Evolutionary conservation across 2,797 vertebrate genomes (phyloP).

Genomic region (Phrynocephalus forsythii): DNA sequence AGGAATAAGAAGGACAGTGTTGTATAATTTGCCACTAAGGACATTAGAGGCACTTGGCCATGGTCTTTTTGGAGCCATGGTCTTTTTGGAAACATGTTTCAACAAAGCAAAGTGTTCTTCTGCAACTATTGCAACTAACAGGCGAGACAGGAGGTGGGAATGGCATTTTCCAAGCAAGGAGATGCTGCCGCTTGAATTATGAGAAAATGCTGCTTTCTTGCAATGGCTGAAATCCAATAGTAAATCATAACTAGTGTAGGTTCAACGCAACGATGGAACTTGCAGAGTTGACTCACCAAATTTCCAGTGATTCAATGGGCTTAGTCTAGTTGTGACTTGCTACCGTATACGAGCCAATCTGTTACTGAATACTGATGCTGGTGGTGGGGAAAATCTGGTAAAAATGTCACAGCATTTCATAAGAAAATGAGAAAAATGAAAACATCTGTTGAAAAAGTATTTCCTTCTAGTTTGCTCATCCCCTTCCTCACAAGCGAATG

Average conservation of each 20-base stretch:
- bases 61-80: background rate
- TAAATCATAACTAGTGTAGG: too few relatives aligned
- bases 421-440: background rate
- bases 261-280: too few relatives aligned
- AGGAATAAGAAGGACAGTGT: background rate
- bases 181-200: background rate
- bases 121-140: background rate
- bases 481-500: background rate
- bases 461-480: constrained; percentile 19
- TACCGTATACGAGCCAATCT: too few relatives aligned
- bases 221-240: too few relatives aligned
- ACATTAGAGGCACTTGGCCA: background rate
- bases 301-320: too few relatives aligned
- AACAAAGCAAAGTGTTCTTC: background rate
- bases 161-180: background rate
- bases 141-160: background rate
- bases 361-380: too few relatives aligned
- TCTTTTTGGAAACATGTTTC: background rate
- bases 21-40: background rate
- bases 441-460: background rate
- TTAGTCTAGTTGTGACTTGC: too few relatives aligned
- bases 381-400: background rate
- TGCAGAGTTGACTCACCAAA: too few relatives aligned
- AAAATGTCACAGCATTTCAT: background rate
- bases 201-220: background rate